phyloP scores from a whole-genome alignment of 2,797 vertebrate species.

The Macrochelys suwanniensis region DNA sequence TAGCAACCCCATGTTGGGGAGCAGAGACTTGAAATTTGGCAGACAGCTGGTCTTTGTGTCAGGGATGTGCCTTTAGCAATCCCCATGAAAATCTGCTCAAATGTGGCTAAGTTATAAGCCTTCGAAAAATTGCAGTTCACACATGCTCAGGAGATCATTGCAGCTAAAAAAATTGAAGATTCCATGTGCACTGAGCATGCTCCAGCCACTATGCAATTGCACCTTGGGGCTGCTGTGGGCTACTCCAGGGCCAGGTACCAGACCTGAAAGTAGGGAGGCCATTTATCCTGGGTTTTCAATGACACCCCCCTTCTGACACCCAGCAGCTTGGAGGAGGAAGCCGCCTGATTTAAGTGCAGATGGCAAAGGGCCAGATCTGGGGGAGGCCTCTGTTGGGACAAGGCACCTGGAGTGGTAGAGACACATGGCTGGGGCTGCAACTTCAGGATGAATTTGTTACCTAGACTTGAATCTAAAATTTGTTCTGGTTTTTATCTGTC shows the following conservation, averaged over 20 bases:
- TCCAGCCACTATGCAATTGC: no score
- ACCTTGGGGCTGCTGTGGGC: neutral
- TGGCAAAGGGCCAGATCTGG: neutral
- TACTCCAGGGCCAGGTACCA: neutral
- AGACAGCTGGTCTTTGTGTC: neutral
- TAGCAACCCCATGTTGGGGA: neutral
- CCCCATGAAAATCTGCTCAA: neutral
- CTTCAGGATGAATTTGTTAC: neutral
- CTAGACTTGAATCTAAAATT: no score
- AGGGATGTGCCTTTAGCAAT: neutral
- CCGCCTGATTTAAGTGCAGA: neutral
- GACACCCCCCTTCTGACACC: no score
- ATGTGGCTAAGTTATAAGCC: neutral
- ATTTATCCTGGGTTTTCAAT: no score
- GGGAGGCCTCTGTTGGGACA: no score
- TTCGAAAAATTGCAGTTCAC: neutral
- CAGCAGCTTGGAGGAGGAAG: no score
- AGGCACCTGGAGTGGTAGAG: neutral
- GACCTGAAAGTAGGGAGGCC: neutral
- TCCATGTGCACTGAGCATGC: no score
- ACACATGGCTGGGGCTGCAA: accelerated
- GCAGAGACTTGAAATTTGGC: neutral
- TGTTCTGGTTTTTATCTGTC: no score
- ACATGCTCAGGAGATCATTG: no score
- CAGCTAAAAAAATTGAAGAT: no score